Percentiles rank a stretch among this genome's conserved stretches.
These are phyloP conservation scores for Orthonychiurus folsomi DNA, from an alignment of 2,888 invertebrate genomes.

Conservation along the genomic window DNA sequence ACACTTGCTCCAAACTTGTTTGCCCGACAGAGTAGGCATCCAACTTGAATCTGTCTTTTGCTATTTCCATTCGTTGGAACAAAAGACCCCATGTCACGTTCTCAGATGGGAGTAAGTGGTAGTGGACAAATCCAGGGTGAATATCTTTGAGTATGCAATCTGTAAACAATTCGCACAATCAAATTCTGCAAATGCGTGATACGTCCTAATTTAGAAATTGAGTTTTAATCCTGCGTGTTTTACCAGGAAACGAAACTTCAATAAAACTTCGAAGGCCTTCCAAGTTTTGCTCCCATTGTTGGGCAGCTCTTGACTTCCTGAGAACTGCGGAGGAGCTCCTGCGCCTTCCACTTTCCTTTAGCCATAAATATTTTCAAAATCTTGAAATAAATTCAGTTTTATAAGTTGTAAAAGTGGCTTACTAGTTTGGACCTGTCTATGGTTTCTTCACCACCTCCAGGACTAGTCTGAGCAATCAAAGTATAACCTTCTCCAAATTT, in stretches of 20 bases:
- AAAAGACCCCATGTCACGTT: slow-evolving; percentile 58
- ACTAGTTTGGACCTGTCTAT: neutral
- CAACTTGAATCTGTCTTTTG: slow-evolving; percentile 52
- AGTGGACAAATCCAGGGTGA: slow-evolving; percentile 61
- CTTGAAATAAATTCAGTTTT: neutral
- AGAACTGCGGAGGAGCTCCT: slow-evolving; percentile 20
- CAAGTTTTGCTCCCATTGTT: slow-evolving; percentile 36
- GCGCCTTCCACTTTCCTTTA: slow-evolving; percentile 23
- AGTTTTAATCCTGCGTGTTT: no score
- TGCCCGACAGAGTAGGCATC: slow-evolving; percentile 73
- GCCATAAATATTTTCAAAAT: neutral
- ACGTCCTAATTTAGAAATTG: no score
- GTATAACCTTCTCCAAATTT: slow-evolving; percentile 62
- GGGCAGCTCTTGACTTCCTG: slow-evolving; percentile 18
- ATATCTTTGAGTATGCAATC: slow-evolving; percentile 52
- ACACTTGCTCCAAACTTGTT: slow-evolving; percentile 69
- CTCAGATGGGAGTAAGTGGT: slow-evolving; percentile 52
- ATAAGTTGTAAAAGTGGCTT: slow-evolving; percentile 4
- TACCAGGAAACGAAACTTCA: slow-evolving; percentile 35
- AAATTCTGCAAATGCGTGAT: no score
- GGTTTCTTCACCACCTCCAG: neutral
- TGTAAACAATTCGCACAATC: no score
- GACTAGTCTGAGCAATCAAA: slow-evolving; percentile 45
- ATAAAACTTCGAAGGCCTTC: slow-evolving; percentile 35
- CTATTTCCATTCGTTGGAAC: slow-evolving; percentile 49